phyloP scores from a whole-genome alignment of 2,888 invertebrate species.

The Dryococelus australis region DNA sequence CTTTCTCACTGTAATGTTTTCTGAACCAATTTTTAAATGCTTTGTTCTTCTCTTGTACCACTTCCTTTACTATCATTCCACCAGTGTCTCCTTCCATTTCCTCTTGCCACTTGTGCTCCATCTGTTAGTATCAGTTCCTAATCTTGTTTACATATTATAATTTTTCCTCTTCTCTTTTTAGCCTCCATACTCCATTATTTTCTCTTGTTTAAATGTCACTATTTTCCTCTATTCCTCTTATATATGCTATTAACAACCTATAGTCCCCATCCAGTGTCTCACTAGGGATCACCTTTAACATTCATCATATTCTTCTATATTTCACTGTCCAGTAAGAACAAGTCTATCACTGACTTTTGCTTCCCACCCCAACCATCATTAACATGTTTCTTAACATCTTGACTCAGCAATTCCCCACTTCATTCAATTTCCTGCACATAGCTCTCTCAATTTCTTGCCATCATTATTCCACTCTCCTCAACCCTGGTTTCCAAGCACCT shows the following conservation, averaged over 20 bases:
- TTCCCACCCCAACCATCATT: too few species aligned
- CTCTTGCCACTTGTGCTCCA: background rate
- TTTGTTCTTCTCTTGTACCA: background rate
- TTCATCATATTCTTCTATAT: too few species aligned
- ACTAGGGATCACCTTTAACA: background rate
- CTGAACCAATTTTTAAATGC: background rate
- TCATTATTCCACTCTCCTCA: too few species aligned
- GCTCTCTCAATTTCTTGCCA: too few species aligned
- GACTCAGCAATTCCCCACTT: too few species aligned
- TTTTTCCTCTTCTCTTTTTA: background rate
- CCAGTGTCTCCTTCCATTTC: background rate
- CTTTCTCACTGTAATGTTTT: background rate
- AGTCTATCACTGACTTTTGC: too few species aligned
- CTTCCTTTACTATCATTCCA: background rate
- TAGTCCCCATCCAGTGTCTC: background rate
- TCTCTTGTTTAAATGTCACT: background rate
- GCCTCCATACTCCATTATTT: background rate
- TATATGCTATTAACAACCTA: background rate
- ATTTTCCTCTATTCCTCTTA: background rate
- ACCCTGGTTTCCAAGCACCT: too few species aligned
- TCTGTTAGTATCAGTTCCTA: background rate
- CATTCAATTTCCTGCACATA: too few species aligned
- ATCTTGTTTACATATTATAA: background rate
- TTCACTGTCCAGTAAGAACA: too few species aligned
- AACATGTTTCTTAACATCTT: too few species aligned